Evolutionary conservation across 1,140 invertebrate species (phyloP).

Genomic region (Aphelenchoides avenae): DNA sequence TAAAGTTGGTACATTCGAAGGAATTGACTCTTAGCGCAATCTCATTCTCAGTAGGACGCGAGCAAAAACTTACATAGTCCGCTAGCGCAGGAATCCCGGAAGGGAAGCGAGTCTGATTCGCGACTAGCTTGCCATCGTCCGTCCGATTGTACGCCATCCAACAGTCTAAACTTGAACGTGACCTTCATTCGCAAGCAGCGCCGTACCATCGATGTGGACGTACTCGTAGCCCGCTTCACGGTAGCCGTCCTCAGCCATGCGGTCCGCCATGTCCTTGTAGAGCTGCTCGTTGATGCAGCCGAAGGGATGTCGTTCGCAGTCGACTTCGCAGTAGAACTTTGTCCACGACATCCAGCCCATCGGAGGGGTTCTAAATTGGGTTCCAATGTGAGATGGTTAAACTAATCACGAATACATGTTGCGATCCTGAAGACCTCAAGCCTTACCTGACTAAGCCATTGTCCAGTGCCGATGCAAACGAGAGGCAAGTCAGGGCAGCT

Average conservation of each 20-base stretch:
- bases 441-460: too few relatives aligned
- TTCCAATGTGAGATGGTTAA: too few relatives aligned
- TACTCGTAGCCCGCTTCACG: slow-evolving; percentile 32
- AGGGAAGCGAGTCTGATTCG: slow-evolving; percentile 31
- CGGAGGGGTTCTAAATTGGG: slow-evolving; percentile 34
- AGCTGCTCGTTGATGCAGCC: slow-evolving; percentile 55
- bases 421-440: too few relatives aligned
- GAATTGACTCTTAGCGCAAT: not conserved
- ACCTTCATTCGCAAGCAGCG: slow-evolving; percentile 43
- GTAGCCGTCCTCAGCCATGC: slow-evolving; percentile 43
- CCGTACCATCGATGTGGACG: slow-evolving; percentile 56
- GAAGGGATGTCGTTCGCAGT: slow-evolving; percentile 66
- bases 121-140: slow-evolving; percentile 28
- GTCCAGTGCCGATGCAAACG: too few relatives aligned
- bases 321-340: slow-evolving; percentile 82
- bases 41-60: too few relatives aligned
- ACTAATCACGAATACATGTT: too few relatives aligned
- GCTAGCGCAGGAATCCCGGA: slow-evolving; percentile 30
- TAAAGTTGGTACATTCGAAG: not conserved
- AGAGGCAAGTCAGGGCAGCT: too few relatives aligned
- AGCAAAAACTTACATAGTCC: slow-evolving; percentile 37
- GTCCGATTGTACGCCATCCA: too few relatives aligned
- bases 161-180: not conserved
- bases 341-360: slow-evolving; percentile 91
- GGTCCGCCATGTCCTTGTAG: slow-evolving; percentile 47